Percentiles rank a stretch among this genome's conserved stretches.
Conservation (phyloP, 2,888 invertebrate genomes). For the Penaeus monodon region DNA sequence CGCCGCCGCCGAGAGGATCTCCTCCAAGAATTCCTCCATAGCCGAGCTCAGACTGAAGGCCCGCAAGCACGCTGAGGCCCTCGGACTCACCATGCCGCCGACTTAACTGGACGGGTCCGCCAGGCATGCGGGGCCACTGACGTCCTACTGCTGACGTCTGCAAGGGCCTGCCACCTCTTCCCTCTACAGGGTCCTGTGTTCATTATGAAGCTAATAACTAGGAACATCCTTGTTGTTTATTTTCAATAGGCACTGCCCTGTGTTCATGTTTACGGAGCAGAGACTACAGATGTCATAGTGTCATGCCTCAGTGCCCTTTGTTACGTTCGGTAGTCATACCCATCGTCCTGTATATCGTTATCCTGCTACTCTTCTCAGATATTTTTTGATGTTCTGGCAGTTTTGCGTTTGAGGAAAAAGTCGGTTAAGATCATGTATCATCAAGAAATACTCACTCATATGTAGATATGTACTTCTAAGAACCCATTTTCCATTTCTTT, state of each 20-base stretch:
- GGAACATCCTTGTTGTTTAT: not conserved
- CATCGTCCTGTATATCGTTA: slow-evolving; percentile 9
- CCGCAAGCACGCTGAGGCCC: slow-evolving; percentile 89
- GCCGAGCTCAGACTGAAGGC: slow-evolving; percentile 94
- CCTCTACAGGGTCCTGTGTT: not conserved
- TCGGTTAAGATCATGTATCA: no score
- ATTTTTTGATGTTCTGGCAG: not conserved
- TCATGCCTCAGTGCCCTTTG: not conserved
- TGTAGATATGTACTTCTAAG: no score
- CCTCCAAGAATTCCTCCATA: slow-evolving; percentile 82
- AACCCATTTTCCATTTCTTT: no score
- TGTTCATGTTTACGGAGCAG: no score
- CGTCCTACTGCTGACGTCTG: not conserved
- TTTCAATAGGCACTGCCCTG: no score
- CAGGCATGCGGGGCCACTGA: no score
- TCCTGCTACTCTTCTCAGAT: no score
- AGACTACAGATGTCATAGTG: no score
- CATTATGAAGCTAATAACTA: not conserved
- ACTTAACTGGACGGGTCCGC: slow-evolving; percentile 30
- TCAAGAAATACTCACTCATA: no score
- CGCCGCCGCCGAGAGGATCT: slow-evolving; percentile 79
- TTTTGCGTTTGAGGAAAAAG: no score
- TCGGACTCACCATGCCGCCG: slow-evolving; percentile 73
- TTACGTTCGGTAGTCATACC: not conserved
- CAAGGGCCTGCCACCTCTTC: not conserved